Evolutionary conservation across 1,140 invertebrate species (phyloP), one percentile per base, ranked within the genome.

Genomic region (Conus ventricosus): DNA sequence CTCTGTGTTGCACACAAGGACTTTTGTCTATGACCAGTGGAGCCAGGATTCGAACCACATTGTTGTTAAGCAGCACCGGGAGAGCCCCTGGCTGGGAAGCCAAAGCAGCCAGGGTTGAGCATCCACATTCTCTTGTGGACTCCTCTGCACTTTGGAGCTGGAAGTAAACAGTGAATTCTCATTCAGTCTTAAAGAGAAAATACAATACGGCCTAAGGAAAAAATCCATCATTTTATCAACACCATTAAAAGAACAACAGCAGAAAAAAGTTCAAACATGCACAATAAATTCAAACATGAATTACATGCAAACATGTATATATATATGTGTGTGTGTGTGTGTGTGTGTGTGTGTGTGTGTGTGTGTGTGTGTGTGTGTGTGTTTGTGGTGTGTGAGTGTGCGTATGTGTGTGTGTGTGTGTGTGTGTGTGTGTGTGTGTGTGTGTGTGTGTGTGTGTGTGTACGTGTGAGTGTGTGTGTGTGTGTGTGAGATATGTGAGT

Each of bases 121-220:
- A 92, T n/a, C 89, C 91, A 88, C 88, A 89, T 86, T 90, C 90
- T 85, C 91, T 88, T 17, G 87, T 87, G 51, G 91, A 90, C 54
- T 88, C 88, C 76, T 89, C 88, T 51, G 89, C 67, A 81, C 91
- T 91, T 60, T 89, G 88, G 11, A 92, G 84, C 92, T 92, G 88
- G 6, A 90, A 89, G 23, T 51, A 84, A 75, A 87, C 67, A 78
- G 55, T 57, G 55, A 55, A 57, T 20, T 25, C 7, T 57, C 23
- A n/a, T n/a, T 27, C 7, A 63, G 11, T 54, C 25, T 55, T 7
- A 4, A 11, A 4, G 11, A 57, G 53, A 85, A 55, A 23, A 63
- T 15, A n/a, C 8, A 84, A 57, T 23, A 55, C 25, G 25, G 15
- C 7, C 25, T 67, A 5, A 63, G 39, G 15, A 10, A 7, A 71